phyloP scores from a whole-genome alignment of 2,797 vertebrate genomes.

The Moxostoma hubbsi region DNA sequence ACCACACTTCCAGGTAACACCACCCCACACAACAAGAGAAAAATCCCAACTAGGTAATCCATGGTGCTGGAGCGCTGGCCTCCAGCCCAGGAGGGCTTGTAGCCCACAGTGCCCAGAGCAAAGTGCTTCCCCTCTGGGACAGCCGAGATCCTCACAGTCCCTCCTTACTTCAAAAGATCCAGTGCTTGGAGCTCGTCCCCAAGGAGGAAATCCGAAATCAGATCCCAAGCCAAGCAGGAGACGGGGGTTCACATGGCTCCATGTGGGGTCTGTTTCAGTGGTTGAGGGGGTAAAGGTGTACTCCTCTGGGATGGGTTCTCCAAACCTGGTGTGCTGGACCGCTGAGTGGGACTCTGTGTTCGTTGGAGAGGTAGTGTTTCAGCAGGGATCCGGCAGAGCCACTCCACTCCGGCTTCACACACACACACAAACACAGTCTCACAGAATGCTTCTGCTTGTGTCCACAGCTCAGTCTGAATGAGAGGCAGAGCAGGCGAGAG shows the following conservation, averaged over 20 bases:
- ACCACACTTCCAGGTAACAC: conserved; percentile 79
- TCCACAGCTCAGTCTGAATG: conserved; percentile 61
- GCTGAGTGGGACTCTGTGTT: conserved; percentile 44
- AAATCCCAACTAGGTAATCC: conserved; percentile 91
- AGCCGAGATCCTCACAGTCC: conserved; percentile 61
- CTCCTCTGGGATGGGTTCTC: conserved; percentile 54
- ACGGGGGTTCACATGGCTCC: conserved; percentile 81
- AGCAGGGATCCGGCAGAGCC: conserved; percentile 46
- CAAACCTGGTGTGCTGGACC: conserved; percentile 21
- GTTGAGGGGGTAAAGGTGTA: conserved; percentile 53
- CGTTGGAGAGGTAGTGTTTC: conserved; percentile 39
- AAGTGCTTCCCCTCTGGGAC: conserved; percentile 63
- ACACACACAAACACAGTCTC: conserved; percentile 40
- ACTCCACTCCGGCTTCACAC: conserved; percentile 25
- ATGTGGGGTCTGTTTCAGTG: conserved; percentile 46
- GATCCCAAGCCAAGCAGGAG: conserved; percentile 47
- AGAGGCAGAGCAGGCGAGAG: conserved; percentile 49
- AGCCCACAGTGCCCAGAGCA: conserved; percentile 69
- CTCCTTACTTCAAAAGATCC: conserved; percentile 59
- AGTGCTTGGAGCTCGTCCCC: conserved; percentile 49
- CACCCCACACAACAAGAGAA: conserved; percentile 87
- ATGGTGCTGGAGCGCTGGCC: conserved; percentile 85
- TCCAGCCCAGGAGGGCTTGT: conserved; percentile 76
- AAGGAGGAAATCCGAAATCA: conserved; percentile 50
- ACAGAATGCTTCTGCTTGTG: conserved; percentile 55